phyloP scores from a whole-genome alignment of 2,113 vertebrate genomes.

The Calidris pugnax region DNA sequence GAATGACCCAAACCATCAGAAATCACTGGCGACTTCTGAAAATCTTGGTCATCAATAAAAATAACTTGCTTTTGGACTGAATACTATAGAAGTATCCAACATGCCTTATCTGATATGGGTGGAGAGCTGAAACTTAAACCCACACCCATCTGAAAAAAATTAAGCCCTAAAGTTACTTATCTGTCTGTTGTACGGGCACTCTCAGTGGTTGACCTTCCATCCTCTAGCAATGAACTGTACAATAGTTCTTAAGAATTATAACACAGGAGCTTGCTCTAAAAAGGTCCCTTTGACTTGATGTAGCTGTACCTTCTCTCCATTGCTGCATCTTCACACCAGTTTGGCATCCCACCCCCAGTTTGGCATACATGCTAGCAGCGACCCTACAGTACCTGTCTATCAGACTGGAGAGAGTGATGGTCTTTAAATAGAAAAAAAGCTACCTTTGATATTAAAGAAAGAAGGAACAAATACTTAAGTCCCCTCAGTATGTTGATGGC shows the following conservation, averaged over 20 bases:
- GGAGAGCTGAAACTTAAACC: slow-evolving; percentile 29
- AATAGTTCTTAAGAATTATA: background rate
- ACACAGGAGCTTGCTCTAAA: background rate
- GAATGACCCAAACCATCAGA: background rate
- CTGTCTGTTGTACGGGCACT: background rate
- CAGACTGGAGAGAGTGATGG: slow-evolving; percentile 10
- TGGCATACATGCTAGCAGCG: background rate
- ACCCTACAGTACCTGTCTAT: background rate
- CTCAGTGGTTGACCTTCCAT: slow-evolving; percentile 4
- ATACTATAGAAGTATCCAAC: background rate
- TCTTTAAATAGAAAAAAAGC: background rate
- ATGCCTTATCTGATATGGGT: background rate
- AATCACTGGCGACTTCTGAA: slow-evolving; percentile 5
- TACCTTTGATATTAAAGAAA: slow-evolving; percentile 20
- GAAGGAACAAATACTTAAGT: background rate
- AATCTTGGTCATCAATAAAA: slow-evolving; percentile 15
- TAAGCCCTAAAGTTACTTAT: background rate
- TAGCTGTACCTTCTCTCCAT: slow-evolving; percentile 14
- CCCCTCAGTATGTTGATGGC: background rate
- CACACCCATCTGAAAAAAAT: background rate
- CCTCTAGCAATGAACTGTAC: slow-evolving; percentile 20
- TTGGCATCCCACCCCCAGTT: background rate
- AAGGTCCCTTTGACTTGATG: background rate
- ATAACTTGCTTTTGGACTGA: background rate
- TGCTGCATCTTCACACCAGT: background rate